Base-by-base conservation (phyloP, 1,140 invertebrate species). In the Fopius arisanus region DNA sequence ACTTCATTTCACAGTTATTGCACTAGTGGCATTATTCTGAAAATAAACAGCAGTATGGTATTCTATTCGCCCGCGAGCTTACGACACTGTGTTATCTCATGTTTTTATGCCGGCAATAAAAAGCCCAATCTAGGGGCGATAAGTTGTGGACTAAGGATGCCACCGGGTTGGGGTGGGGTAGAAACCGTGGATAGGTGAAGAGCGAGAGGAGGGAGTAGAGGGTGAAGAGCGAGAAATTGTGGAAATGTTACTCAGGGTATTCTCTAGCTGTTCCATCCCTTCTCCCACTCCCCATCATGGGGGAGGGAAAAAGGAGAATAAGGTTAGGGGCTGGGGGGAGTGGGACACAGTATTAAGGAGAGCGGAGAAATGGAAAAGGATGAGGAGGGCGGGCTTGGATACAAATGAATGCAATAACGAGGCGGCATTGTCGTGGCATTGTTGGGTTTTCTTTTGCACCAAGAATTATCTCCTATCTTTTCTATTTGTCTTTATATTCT, bases 361-460 rank as follows among this genome's bases (percentile, higher is more conserved):
- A 63, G 67, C 23, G 54, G 40, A 69, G 33, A 73, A 74, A 71
- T 68, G 63, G 70, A 71, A 73, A 76, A 71, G 48, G 63, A 68
- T 23, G 67, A 66, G 73, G 12, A 9, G 29, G 68, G 31, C 37
- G 26, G 51, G 65, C 37, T 19, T 59, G 65, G 74, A 75, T 72
- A 75, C 74, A 75, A 75, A 75, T 75, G 78, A 79, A 79, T 75
- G 75, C 74, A 78, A 78, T 79, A 79, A 80, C 79, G 78, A 80
- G 79, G 75, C 70, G 74, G 76, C 76, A 80, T 80, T 80, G 78
- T 80, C 76, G 70, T 68, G 73, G 71, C 76, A 75, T 71, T 75
- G 69, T 75, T 71, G 69, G 71, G 41, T 72, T 75, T 75, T 69
- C 66, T 75, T 78, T 80, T 77, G 65, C 68, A 70, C 77, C 68